phyloP scores from a whole-genome alignment of 2,888 invertebrate genomes.

The Melanostoma scalare region DNA sequence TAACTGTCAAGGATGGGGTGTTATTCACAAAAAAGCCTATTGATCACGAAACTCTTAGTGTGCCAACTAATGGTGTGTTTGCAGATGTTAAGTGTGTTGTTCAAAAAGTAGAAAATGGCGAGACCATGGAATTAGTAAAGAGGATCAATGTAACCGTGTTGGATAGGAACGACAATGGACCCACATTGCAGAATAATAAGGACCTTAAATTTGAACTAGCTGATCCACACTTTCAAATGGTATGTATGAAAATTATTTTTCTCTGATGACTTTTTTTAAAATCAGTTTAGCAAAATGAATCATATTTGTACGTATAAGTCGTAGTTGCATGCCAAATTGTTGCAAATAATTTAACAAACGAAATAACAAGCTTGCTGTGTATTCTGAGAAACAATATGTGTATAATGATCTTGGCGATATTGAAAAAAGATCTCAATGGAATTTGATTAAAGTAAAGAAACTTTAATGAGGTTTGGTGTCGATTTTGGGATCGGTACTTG shows the following conservation, averaged over 20 bases:
- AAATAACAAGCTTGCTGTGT: too few relatives aligned
- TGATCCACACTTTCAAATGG: constrained; percentile 80
- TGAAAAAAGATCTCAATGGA: too few relatives aligned
- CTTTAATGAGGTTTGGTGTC: too few relatives aligned
- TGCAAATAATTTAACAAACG: too few relatives aligned
- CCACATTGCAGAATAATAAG: constrained; percentile 84
- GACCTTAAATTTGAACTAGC: constrained; percentile 77
- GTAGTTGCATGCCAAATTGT: too few relatives aligned
- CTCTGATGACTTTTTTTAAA: too few relatives aligned
- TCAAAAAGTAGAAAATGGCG: constrained; percentile 75
- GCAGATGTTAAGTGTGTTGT: constrained; percentile 80
- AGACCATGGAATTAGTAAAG: constrained; percentile 74
- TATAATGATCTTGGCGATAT: too few relatives aligned
- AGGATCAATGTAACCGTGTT: constrained; percentile 84
- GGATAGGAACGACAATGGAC: constrained; percentile 97
- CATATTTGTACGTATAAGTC: too few relatives aligned
- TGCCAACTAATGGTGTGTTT: constrained; percentile 75
- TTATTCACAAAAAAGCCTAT: constrained; percentile 81
- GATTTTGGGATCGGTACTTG: too few relatives aligned
- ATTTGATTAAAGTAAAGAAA: too few relatives aligned
- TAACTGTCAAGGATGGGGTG: constrained; percentile 80
- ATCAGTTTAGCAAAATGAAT: too few relatives aligned
- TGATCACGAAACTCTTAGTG: constrained; percentile 82
- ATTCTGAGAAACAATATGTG: too few relatives aligned
- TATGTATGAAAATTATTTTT: constrained; percentile 72